Conservation (phyloP, 2,797 vertebrate species). For the Anguilla marmorata region DNA sequence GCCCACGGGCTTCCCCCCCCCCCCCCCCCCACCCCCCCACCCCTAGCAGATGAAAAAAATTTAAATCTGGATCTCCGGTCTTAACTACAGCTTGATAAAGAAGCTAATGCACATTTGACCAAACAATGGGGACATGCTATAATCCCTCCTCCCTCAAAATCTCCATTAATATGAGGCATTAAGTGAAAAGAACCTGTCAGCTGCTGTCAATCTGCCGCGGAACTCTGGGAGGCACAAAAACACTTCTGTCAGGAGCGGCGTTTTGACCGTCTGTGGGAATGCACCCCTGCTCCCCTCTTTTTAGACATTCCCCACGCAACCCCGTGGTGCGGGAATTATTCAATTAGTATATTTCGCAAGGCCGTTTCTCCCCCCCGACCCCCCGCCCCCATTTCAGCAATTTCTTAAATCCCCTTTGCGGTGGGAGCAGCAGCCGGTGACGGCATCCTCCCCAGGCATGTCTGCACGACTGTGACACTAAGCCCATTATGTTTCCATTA, state of each 20-base stretch:
- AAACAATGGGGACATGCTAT: slow-evolving; percentile 54
- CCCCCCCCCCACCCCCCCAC: slow-evolving; percentile 32
- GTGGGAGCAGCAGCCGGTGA: slow-evolving; percentile 66
- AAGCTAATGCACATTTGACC: slow-evolving; percentile 72
- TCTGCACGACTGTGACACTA: slow-evolving; percentile 76
- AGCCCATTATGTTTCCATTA: slow-evolving; percentile 81
- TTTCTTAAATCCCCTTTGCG: slow-evolving; percentile 64
- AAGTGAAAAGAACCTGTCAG: slow-evolving; percentile 75
- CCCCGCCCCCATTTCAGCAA: slow-evolving; percentile 56
- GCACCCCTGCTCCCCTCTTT: slow-evolving; percentile 46
- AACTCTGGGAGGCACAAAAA: slow-evolving; percentile 40
- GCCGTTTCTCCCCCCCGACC: slow-evolving; percentile 56
- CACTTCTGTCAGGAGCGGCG: slow-evolving; percentile 32
- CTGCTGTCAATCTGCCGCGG: slow-evolving; percentile 36
- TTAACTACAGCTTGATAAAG: slow-evolving; percentile 82
- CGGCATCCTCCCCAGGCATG: slow-evolving; percentile 59
- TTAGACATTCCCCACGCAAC: slow-evolving; percentile 65
- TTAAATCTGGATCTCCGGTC: slow-evolving; percentile 81
- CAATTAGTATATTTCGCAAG: slow-evolving; percentile 62
- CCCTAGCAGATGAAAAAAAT: slow-evolving; percentile 69
- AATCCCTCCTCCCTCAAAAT: slow-evolving; percentile 72
- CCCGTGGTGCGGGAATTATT: slow-evolving; percentile 64
- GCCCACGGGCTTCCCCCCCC: too few relatives aligned
- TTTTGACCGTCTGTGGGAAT: slow-evolving; percentile 31
- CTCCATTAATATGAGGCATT: slow-evolving; percentile 83